Evolutionary conservation across 2,888 invertebrate genomes (phyloP), one percentile per base, ranked within the genome.

Genomic region (Tachina grossa): DNA sequence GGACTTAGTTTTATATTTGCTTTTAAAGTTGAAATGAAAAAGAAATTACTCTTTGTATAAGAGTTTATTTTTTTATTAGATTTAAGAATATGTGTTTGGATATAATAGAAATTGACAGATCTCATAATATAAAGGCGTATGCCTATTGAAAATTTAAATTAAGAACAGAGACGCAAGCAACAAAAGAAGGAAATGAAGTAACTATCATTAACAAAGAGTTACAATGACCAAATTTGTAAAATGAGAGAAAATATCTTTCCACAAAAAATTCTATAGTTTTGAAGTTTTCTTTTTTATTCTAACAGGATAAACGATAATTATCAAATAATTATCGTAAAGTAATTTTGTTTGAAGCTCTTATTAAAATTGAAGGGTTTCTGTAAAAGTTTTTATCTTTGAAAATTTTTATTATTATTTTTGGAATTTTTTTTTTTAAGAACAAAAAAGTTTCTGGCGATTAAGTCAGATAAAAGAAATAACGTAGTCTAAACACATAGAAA

Each of bases 371-470:
- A 49, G 47, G 57, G 53, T 66, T 77, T 77, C 77, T 77, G 77
- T 77, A 77, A 77, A 77, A 68, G 59, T 41, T 68, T 78, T 51
- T 43, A 51, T 13, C 9, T 61, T 57, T 66, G 11, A 9, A 22
- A 57, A 55, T n/a, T 57, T 71, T 66, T 53, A 8, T 49, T 61
- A 2, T 31, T 31, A 4, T 3, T 31, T 47, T 14, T 13, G 8
- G 19, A 19, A 31, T 39, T 57, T 71, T 41, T 57, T 71, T 41
- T 61, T 72, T 45, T 16, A 61, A 49, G 51, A 79, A 79, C 66
- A 66, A 75, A 81, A 75, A 68, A 81, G 81, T 81, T 81, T 81
- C 81, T 81, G 81, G 81, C 81, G 81, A 81, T 81, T 81, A 81
- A 75, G 81, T 81, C 81, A 75, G 75, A 75, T 75, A 81, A 81